Evolutionary conservation across 2,113 vertebrate species (phyloP).

Genomic region (Kryptolebias marmoratus): DNA sequence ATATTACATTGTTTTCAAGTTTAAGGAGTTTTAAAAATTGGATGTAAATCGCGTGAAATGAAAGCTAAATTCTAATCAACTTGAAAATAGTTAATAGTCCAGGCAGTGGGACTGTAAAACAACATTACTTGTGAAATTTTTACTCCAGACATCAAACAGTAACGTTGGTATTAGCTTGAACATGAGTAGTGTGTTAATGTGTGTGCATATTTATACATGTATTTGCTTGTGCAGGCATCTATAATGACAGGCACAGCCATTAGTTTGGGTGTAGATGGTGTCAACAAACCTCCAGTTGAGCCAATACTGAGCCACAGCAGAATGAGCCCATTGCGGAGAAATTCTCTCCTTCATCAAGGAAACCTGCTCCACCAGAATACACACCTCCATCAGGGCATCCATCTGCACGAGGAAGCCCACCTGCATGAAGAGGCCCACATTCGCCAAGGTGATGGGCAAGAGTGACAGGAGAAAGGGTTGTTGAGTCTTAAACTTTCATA

Average conservation of each 20-base stretch:
- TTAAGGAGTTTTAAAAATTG: neutral
- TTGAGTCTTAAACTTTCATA: neutral
- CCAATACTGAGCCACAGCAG: constrained; percentile 75
- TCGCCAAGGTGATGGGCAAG: constrained; percentile 43
- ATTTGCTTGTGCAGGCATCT: constrained; percentile 82
- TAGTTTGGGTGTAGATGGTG: constrained; percentile 85
- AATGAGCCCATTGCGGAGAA: constrained; percentile 80
- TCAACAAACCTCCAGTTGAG: constrained; percentile 80
- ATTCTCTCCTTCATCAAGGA: constrained; percentile 70
- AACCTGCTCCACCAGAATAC: constrained; percentile 56
- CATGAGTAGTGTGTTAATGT: too few species aligned
- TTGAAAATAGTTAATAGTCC: too few species aligned
- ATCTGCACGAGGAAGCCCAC: constrained; percentile 68
- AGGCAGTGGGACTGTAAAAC: too few species aligned
- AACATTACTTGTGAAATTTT: too few species aligned
- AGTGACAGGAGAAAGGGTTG: neutral
- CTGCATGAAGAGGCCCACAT: constrained; percentile 65
- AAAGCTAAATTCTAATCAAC: too few species aligned
- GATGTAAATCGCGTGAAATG: too few species aligned
- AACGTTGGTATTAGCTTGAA: neutral
- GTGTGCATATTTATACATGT: neutral
- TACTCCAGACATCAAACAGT: neutral
- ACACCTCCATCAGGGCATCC: constrained; percentile 60
- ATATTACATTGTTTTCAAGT: neutral
- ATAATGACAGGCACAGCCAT: constrained; percentile 95